Conservation (phyloP, 2,113 vertebrate species). For the Colistium nudipinnis region DNA sequence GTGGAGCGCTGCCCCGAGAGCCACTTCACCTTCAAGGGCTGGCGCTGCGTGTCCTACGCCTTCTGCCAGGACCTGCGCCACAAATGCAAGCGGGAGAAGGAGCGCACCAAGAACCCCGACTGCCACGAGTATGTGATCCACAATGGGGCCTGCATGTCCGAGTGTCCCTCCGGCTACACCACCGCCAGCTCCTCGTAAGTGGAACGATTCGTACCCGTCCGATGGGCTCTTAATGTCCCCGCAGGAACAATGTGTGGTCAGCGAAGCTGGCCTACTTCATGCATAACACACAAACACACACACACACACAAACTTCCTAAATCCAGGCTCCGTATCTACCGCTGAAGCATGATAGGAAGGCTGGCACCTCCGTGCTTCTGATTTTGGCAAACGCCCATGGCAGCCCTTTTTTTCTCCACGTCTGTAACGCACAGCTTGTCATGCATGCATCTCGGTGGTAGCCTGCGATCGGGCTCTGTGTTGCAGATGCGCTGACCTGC, state of each 20-base stretch:
- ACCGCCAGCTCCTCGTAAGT: slow-evolving; percentile 94
- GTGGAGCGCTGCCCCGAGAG: slow-evolving; percentile 87
- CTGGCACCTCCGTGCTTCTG: slow-evolving; percentile 42
- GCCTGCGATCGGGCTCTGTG: background rate
- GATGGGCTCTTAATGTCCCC: slow-evolving; percentile 21
- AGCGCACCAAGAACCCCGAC: slow-evolving; percentile 71
- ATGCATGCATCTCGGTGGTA: background rate
- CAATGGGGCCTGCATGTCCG: slow-evolving; percentile 87
- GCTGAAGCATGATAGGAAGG: slow-evolving; percentile 18
- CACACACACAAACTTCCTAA: background rate
- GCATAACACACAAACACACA: background rate
- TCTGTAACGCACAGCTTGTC: slow-evolving; percentile 11
- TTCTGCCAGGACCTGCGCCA: slow-evolving; percentile 93
- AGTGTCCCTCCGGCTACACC: slow-evolving; percentile 93
- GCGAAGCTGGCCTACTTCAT: background rate
- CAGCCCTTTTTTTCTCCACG: background rate
- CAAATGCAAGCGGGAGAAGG: slow-evolving; percentile 81
- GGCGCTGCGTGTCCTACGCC: slow-evolving; percentile 90
- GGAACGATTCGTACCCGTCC: slow-evolving; percentile 9
- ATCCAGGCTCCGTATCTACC: background rate
- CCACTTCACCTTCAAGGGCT: slow-evolving; percentile 88
- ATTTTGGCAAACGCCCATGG: slow-evolving; percentile 24
- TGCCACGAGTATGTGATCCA: slow-evolving; percentile 92
- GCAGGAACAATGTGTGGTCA: slow-evolving; percentile 22
- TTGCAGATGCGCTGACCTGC: slow-evolving; percentile 12